A percentile compares a stretch with the other conserved stretches of the same genome.
Evolutionary conservation across 1,140 invertebrate genomes (phyloP).

Genomic region (Doryteuthis pealeii): DNA sequence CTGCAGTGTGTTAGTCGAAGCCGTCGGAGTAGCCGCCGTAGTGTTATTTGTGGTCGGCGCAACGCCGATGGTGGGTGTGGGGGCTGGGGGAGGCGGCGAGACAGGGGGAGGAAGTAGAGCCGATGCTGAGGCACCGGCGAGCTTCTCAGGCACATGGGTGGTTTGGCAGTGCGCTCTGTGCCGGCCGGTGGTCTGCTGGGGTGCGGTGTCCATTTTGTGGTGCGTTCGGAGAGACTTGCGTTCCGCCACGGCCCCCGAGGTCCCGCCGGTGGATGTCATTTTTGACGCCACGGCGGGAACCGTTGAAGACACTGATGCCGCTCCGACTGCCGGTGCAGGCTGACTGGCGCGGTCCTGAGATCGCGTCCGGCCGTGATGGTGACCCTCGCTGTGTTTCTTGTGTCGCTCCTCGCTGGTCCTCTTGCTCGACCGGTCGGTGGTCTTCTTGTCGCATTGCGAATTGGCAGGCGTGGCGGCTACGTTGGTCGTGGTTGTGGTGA

Average conservation of each 20-base stretch:
- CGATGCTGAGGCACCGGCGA: constrained; percentile 65
- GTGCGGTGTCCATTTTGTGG: constrained; percentile 14
- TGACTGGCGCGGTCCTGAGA: neutral
- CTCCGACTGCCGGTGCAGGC: neutral
- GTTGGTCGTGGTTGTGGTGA: constrained; percentile 18
- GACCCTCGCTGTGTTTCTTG: neutral
- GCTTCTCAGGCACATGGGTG: constrained; percentile 41
- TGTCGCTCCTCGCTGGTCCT: neutral
- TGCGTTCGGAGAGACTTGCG: neutral
- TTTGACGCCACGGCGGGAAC: constrained; percentile 3
- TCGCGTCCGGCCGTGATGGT: constrained; percentile 23
- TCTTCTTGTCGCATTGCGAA: neutral
- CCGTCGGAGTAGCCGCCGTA: no score
- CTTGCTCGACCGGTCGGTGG: neutral
- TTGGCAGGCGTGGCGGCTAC: constrained; percentile 25
- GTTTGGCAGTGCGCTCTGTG: constrained; percentile 48
- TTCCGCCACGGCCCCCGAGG: constrained; percentile 25
- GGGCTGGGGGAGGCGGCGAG: no score
- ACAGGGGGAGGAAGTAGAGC: neutral
- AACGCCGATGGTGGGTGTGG: no score
- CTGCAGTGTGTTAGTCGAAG: no score
- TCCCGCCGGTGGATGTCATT: constrained; percentile 20
- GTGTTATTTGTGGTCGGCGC: no score
- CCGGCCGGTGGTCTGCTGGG: constrained; percentile 33
- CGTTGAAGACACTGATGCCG: neutral